Evolutionary conservation across 2,888 invertebrate species (phyloP).

Genomic region (Cryptocephalus primarius): DNA sequence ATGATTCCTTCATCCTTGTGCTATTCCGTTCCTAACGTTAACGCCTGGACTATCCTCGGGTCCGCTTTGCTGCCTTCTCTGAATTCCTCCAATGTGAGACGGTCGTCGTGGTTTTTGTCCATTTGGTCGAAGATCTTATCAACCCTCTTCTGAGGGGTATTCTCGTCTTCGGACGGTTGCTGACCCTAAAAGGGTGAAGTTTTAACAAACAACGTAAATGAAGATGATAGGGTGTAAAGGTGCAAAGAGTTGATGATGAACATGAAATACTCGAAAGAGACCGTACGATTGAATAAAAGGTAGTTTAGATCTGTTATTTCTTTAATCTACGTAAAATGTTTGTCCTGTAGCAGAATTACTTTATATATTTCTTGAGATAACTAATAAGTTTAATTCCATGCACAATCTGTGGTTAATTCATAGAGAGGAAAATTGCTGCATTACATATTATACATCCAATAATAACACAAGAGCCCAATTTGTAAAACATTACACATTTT

Average conservation of each 20-base stretch:
- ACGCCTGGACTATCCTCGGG: slow-evolving; percentile 94
- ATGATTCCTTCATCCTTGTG: slow-evolving; percentile 31
- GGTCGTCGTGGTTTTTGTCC: slow-evolving; percentile 98
- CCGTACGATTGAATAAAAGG: too few relatives aligned
- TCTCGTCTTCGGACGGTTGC: slow-evolving; percentile 81
- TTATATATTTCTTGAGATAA: too few relatives aligned
- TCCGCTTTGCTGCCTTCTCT: slow-evolving; percentile 97
- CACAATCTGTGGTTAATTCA: too few relatives aligned
- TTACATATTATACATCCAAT: too few relatives aligned
- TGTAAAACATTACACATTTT: too few relatives aligned
- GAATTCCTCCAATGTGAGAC: slow-evolving; percentile 90
- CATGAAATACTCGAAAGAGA: too few relatives aligned
- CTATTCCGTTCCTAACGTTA: slow-evolving; percentile 71
- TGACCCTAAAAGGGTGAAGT: slow-evolving; percentile 71
- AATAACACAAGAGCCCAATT: too few relatives aligned
- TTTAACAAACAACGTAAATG: neutral
- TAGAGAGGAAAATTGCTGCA: too few relatives aligned
- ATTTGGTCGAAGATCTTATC: slow-evolving; percentile 98
- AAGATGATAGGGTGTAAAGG: neutral
- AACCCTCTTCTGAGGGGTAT: slow-evolving; percentile 89
- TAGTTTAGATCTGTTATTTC: too few relatives aligned
- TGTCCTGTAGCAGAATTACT: too few relatives aligned
- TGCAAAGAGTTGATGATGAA: neutral
- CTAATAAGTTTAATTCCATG: too few relatives aligned
- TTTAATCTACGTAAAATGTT: too few relatives aligned